phyloP scores from a whole-genome alignment of 2,113 vertebrate species.

The Nettapus auritus region DNA sequence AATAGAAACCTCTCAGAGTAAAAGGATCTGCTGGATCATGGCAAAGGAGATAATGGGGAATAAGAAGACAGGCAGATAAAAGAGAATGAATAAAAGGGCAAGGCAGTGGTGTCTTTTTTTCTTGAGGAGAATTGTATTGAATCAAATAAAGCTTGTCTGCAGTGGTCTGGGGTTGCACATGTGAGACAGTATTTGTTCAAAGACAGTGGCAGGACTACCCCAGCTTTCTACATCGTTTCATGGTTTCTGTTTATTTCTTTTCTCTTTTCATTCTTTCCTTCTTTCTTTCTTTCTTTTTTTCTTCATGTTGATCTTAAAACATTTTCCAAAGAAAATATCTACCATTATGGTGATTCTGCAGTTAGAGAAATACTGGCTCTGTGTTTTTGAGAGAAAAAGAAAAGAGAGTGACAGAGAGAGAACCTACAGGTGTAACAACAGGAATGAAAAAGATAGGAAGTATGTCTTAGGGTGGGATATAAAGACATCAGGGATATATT shows the following conservation, averaged over 20 bases:
- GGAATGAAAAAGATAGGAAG: not conserved
- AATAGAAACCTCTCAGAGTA: not conserved
- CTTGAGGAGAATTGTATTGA: not conserved
- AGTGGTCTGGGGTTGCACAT: accelerated
- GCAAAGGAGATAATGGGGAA: not conserved
- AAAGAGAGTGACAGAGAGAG: not conserved
- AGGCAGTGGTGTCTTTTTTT: not conserved
- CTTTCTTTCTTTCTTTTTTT: not conserved
- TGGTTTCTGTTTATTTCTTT: too few species aligned
- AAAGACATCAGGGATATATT: not conserved
- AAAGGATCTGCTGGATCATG: not conserved
- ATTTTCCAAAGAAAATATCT: not conserved
- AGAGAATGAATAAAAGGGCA: not conserved
- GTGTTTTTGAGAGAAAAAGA: not conserved
- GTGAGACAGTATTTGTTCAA: not conserved
- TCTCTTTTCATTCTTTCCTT: too few species aligned
- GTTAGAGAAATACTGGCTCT: not conserved
- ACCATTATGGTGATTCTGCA: not conserved
- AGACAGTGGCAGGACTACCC: not conserved
- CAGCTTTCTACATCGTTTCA: not conserved
- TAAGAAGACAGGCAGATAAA: not conserved
- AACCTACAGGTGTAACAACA: not conserved
- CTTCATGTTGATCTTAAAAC: not conserved
- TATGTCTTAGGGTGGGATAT: not conserved
- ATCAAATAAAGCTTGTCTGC: not conserved